Evolutionary conservation across 2,113 vertebrate species (phyloP), one percentile per base, ranked within the genome.

Genomic region (Rhea americana): DNA sequence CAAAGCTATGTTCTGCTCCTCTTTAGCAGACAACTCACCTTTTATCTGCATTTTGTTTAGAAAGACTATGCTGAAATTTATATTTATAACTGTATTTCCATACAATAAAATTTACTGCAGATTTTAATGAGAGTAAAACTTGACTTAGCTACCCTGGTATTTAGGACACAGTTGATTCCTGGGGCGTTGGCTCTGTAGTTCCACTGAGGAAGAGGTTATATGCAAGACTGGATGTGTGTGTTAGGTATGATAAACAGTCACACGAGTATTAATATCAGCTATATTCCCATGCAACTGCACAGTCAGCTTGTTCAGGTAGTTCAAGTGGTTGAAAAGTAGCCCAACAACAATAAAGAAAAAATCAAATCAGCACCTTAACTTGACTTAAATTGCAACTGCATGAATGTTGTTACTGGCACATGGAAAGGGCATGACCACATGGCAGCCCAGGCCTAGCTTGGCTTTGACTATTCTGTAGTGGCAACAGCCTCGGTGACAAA

Each of bases 361-460:
- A 65, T 21, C 4, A 79, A 67, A 68, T 67, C 39, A 91, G 13
- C 20, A 24, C 3, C 14, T 32, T 19, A 19, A 3, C n/a, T 50
- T 78, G 22, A 5, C 68, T 68, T 75, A 35, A 62, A 26, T 67
- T 61, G 62, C 43, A 91, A 66, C 15, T 70, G 5, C 11, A 6
- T 32, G 32, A 75, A 47, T 16, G 5, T 4, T 61, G 30, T 4
- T 62, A 30, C 30, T 62, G 32, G 53, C n/a, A 41, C 1, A 12
- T 26, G 58, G 30, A 2, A 16, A 87, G 4, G 20, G 19, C 37
- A 26, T 0, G 0, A n/a, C 12, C 2, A 0, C 24, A 8, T 0
- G 2, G 6, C 35, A 62, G 4, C 6, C 35, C 12, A 30, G 10
- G 7, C 26, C 53, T 37, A 45, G 17, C 17, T 63, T 75, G 37